Conservation (phyloP, 2,888 invertebrate genomes). For the Macrophya alboannulata region DNA sequence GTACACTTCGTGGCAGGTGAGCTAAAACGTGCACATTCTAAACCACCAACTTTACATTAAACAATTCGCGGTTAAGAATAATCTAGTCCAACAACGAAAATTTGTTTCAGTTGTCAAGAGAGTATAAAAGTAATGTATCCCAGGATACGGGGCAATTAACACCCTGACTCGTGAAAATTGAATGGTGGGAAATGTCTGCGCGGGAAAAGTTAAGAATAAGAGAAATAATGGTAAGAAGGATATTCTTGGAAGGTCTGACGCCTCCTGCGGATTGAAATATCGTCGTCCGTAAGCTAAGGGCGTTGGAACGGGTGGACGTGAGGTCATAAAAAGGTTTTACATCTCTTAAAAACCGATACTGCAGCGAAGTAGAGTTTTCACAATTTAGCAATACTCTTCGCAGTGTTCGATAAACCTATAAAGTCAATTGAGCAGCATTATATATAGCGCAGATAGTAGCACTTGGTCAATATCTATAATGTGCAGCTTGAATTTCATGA, state of each 20-base stretch:
- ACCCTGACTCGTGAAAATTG: background rate
- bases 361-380: background rate
- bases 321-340: conserved; percentile 1
- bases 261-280: conserved; percentile 20
- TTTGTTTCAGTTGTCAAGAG: conserved; percentile 5
- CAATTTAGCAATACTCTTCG: background rate
- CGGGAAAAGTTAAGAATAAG: background rate
- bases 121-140: background rate
- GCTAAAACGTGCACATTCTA: conserved; percentile 11
- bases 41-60: background rate
- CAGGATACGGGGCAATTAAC: background rate
- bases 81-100: conserved; percentile 14
- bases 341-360: background rate
- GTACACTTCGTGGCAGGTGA: conserved; percentile 16
- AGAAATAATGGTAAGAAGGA: background rate
- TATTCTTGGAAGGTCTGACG: background rate
- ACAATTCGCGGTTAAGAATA: background rate
- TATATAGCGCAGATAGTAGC: background rate
- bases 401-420: background rate
- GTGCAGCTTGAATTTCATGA: conserved; percentile 15
- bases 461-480: conserved; percentile 27
- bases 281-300: background rate
- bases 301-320: background rate
- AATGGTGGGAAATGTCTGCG: background rate
- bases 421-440: conserved; percentile 22